Base-by-base conservation (phyloP, 2,113 vertebrate genomes). In the Marcusenius ussheri region DNA sequence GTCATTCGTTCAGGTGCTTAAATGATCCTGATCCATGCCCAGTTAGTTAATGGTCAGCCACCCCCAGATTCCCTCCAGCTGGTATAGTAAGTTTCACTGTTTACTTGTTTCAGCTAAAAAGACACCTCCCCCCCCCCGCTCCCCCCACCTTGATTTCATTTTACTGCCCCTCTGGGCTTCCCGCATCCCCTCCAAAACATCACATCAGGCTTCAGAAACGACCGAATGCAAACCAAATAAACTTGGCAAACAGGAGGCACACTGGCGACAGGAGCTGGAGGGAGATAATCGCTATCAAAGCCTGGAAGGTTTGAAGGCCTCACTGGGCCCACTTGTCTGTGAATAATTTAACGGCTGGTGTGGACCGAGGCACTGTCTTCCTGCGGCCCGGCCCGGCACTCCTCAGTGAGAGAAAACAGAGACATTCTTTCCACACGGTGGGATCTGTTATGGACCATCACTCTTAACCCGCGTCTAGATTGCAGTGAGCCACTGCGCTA, bases 331-430 rank as follows among this genome's bases (percentile, higher is more conserved):
- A 13, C 46, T 49, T n/a, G 47, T 47, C 9, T 49, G 21, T 86
- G 24, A 11, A 50, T 86, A 86, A 86, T 11, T n/a, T 11, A 47
- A 49, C 21, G 1, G 31, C 83, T 13, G 21, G 9, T n/a, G 83
- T 49, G 24, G 19, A 27, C 11, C 3, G 24, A 8, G 11, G 47
- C 11, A 15, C 19, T 19, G 46, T 35, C 15, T 27, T 17, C n/a
- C 49, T 51, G 19, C 2, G 17, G 39, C 39, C 39, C 39, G 2
- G 11, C 24, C 0, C 46, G 3, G 45, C n/a, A 3, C 2, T 31
- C 27, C 35, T 53, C 27, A 13, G 47, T 84, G 90, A 91, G 56
- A 90, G 87, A 90, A 91, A 70, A 86, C 90, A 91, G 89, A 47
- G 77, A 46, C 45, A 88, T 56, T 83, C 83, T 70, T 85, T 56